These are phyloP conservation scores for Mechanitis messenoides DNA, from an alignment of 2,888 invertebrate genomes.

Conservation along the genomic window DNA sequence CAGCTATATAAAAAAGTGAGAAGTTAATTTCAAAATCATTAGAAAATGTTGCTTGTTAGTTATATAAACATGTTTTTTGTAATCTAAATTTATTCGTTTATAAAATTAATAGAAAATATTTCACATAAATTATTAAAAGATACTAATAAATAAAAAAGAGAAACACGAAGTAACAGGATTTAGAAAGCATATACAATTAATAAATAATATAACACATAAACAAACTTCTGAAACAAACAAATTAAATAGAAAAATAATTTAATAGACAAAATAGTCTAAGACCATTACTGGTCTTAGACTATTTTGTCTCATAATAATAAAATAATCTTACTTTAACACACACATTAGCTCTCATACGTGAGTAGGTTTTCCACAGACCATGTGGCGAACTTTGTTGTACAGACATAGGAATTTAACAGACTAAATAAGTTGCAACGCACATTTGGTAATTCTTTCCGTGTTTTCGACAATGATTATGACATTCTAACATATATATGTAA, in stretches of 20 bases:
- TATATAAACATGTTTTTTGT: neutral
- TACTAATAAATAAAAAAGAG: too few relatives aligned
- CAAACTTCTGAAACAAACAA: too few relatives aligned
- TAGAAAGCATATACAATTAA: too few relatives aligned
- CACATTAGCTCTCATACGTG: neutral
- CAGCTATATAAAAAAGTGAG: conserved; percentile 16
- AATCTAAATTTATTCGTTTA: neutral
- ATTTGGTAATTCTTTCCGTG: conserved; percentile 29
- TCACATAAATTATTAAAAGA: neutral
- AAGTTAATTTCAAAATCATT: conserved; percentile 17
- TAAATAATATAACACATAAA: too few relatives aligned
- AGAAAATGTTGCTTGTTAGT: conserved; percentile 1
- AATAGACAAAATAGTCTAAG: too few relatives aligned
- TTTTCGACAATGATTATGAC: conserved; percentile 28
- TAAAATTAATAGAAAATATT: neutral
- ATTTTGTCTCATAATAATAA: too few relatives aligned
- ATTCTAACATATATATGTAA: conserved; percentile 24
- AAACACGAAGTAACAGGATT: too few relatives aligned
- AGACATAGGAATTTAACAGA: conserved; percentile 27
- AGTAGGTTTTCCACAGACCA: conserved; percentile 14
- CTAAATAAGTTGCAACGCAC: conserved; percentile 27
- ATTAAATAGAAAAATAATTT: too few relatives aligned
- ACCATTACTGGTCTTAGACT: too few relatives aligned
- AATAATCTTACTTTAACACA: too few relatives aligned
- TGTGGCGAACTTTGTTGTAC: conserved; percentile 20